A percentile compares a stretch with the other conserved stretches of the same genome.
Evolutionary conservation across 2,888 invertebrate genomes (phyloP).

Genomic region (Trisateles emortualis): DNA sequence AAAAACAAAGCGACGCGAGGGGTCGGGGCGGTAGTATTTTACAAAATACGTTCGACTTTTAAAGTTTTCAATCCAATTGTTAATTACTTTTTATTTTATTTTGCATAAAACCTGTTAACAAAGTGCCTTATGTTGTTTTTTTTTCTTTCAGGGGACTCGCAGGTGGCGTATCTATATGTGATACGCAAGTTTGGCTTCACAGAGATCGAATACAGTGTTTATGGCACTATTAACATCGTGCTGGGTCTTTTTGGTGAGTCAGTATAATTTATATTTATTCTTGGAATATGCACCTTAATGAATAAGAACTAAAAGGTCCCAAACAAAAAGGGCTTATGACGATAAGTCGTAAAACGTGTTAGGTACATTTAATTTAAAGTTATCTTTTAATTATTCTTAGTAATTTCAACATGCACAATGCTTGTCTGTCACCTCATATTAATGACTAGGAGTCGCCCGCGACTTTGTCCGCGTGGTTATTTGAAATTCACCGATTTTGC

Average conservation of each 20-base stretch:
- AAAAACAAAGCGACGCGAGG: too few species aligned
- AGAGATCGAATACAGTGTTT: conserved; percentile 82
- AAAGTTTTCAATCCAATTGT: background rate
- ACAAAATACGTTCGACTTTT: background rate
- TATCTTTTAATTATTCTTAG: background rate
- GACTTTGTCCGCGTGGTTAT: too few species aligned
- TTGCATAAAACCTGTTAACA: background rate
- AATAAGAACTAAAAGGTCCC: background rate
- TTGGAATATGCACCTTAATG: background rate
- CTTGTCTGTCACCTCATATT: too few species aligned
- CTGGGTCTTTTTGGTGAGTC: conserved; percentile 78
- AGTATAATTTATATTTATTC: conserved; percentile 32
- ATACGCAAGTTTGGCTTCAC: conserved; percentile 80
- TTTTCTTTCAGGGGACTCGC: conserved; percentile 79
- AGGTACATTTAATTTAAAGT: background rate
- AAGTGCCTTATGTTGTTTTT: conserved; percentile 3
- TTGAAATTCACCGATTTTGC: too few species aligned
- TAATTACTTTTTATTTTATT: background rate
- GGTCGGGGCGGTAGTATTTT: too few species aligned
- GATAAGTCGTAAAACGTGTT: conserved; percentile 24
- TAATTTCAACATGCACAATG: too few species aligned
- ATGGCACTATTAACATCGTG: conserved; percentile 79
- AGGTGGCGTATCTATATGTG: conserved; percentile 81
- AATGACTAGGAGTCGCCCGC: too few species aligned
- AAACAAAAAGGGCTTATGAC: background rate